Evolutionary conservation across 2,797 vertebrate species (phyloP), one percentile per base, ranked within the genome.

Genomic region (Mergus octosetaceus): DNA sequence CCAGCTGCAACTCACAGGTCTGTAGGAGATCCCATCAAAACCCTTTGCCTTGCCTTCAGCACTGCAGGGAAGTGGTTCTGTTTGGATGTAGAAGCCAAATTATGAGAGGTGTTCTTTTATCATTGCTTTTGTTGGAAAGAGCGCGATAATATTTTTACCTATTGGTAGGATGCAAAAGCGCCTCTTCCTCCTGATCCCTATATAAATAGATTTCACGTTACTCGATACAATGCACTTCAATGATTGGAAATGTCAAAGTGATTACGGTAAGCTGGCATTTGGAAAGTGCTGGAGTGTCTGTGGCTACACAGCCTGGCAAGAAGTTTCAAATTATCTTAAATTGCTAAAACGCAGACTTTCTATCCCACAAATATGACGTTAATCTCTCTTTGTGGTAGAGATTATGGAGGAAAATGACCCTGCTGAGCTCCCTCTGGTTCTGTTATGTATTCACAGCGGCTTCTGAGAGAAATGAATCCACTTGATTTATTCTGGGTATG

Each of bases 201-300:
- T 30, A 39, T 62, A 90, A 90, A 87, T 0, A 19, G 79, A 64
- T 90, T 94, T 94, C 56, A 13, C 8, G 3, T 74, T 54, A 72
- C 86, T 84, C 81, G 53, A 25, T 57, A 85, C 89, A 88, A 70
- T 71, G 57, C 60, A 41, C 78, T 85, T 56, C 2, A 71, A 69
- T 64, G 87, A 93, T 10, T 76, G 91, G 81, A 94, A 97, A 94
- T 95, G 83, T 95, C 90, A 90, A 32, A 60, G 70, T 56, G 94
- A 95, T 90, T 41, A 89, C 84, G 87, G 68, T 49, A 87, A 83
- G 62, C 62, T 94, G 93, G 83, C 19, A 24, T 86, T 94, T 86
- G 22, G 53, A 24, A 85, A 86, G 89, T n/a, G 56, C 53, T 86
- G 36, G 61, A 73, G 61, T 24, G 43, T 34, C 87, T 74, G 0